phyloP scores from a whole-genome alignment of 2,113 vertebrate species.

The Rostratula benghalensis region DNA sequence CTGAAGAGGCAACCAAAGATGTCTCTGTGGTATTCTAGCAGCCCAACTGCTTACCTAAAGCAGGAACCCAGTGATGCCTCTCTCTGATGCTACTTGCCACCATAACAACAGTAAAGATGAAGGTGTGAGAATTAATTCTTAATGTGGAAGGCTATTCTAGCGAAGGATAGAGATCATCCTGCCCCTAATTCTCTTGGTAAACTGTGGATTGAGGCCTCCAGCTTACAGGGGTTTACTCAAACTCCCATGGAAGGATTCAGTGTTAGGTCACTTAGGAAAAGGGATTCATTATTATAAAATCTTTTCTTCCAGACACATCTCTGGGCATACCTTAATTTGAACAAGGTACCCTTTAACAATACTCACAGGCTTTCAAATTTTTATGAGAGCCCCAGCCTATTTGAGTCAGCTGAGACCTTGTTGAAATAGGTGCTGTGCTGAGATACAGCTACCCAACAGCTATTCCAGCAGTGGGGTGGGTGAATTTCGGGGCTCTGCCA shows the following conservation, averaged over 20 bases:
- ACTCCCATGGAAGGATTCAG: background rate
- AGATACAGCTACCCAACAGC: accelerated
- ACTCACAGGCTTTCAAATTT: background rate
- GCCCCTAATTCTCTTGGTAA: background rate
- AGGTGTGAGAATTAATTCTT: background rate
- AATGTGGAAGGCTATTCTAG: background rate
- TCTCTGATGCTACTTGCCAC: background rate
- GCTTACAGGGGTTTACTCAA: background rate
- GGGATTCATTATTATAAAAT: background rate
- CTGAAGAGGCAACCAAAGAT: background rate
- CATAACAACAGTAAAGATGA: background rate
- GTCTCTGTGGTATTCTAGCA: background rate
- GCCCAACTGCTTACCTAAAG: background rate
- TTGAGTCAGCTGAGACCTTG: background rate
- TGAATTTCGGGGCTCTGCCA: background rate
- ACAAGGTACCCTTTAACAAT: background rate
- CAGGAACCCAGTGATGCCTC: background rate
- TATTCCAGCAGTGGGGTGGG: background rate
- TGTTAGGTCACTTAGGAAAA: background rate
- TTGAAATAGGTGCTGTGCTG: background rate
- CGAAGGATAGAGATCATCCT: background rate
- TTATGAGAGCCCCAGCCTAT: background rate
- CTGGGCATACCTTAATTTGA: background rate
- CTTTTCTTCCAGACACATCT: background rate
- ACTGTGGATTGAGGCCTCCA: background rate